Percentiles rank a stretch among this genome's conserved stretches.
These are phyloP conservation scores for Agrilus biguttatus DNA, from an alignment of 2,888 invertebrate species.

Conservation along the genomic window DNA sequence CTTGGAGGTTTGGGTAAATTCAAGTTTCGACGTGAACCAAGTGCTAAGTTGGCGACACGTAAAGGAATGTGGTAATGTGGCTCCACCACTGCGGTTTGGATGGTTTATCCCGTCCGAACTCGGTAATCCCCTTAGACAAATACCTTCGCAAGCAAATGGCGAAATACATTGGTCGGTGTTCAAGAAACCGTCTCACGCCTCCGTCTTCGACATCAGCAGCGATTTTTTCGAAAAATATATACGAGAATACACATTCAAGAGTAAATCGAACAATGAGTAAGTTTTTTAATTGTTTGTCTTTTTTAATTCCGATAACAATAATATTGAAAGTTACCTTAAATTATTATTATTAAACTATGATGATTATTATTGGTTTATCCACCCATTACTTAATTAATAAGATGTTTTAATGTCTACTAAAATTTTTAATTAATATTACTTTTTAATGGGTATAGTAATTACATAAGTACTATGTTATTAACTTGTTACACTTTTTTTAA, in stretches of 20 bases:
- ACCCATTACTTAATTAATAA: no score
- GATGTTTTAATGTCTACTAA: no score
- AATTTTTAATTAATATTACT: no score
- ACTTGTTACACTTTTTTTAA: no score
- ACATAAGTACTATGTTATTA: no score
- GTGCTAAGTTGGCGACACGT: slow-evolving; percentile 26
- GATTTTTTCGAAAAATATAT: slow-evolving; percentile 1
- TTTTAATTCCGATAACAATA: no score
- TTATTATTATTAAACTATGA: no score
- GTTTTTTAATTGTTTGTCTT: slow-evolving; percentile 1
- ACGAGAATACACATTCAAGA: slow-evolving; percentile 1
- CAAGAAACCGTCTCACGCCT: slow-evolving; percentile 28
- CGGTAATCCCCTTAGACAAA: slow-evolving; percentile 15
- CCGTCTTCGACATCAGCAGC: slow-evolving; percentile 33
- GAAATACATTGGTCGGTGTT: slow-evolving; percentile 41
- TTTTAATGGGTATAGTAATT: no score
- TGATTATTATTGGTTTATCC: no score
- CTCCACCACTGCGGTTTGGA: slow-evolving; percentile 43
- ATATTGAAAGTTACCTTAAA: no score
- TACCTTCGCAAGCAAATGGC: slow-evolving; percentile 20
- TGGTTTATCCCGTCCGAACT: slow-evolving; percentile 45
- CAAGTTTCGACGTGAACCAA: slow-evolving; percentile 40
- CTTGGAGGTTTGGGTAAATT: slow-evolving; percentile 55
- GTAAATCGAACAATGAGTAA: slow-evolving; percentile 1
- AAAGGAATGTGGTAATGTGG: slow-evolving; percentile 38